Percentiles rank a stretch among this genome's conserved stretches.
These are phyloP conservation scores for Temnothorax rugatulus DNA, from an alignment of 2,888 invertebrate genomes.

Conservation along the genomic window DNA sequence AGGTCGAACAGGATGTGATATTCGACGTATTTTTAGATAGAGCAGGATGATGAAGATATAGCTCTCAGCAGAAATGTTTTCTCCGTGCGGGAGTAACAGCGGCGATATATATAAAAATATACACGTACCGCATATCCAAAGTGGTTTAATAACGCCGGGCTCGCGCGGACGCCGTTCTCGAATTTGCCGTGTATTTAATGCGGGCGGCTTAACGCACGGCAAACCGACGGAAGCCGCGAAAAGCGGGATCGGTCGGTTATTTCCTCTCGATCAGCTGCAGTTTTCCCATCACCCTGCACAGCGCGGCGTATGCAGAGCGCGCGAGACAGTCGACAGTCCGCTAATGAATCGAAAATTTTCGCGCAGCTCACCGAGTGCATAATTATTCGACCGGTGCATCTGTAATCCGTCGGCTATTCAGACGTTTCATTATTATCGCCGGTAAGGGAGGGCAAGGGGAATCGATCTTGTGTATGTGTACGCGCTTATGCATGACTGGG, in stretches of 20 bases:
- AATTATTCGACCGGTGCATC: conserved; percentile 30
- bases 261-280: conserved; percentile 54
- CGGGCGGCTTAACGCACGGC: conserved; percentile 34
- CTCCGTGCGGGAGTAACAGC: background rate
- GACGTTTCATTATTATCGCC: conserved; percentile 37
- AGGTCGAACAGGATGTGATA: background rate
- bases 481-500: background rate
- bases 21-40: background rate
- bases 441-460: background rate
- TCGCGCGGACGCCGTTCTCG: background rate
- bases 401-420: conserved; percentile 45
- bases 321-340: background rate
- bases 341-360: conserved; percentile 51
- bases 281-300: conserved; percentile 28
- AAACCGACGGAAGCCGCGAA: conserved; percentile 39
- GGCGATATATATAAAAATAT: conserved; percentile 10
- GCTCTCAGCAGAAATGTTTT: conserved; percentile 13
- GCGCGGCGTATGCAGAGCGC: background rate
- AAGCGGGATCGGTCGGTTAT: conserved; percentile 46
- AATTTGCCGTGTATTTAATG: conserved; percentile 47
- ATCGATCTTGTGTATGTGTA: background rate
- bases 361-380: conserved; percentile 1
- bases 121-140: conserved; percentile 6
- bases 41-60: conserved; percentile 13
- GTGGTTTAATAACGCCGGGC: conserved; percentile 32